These are phyloP conservation scores for Actinopyga echinites DNA, from an alignment of 53 echinoderm and acorn worm genomes.

Conservation along the genomic window DNA sequence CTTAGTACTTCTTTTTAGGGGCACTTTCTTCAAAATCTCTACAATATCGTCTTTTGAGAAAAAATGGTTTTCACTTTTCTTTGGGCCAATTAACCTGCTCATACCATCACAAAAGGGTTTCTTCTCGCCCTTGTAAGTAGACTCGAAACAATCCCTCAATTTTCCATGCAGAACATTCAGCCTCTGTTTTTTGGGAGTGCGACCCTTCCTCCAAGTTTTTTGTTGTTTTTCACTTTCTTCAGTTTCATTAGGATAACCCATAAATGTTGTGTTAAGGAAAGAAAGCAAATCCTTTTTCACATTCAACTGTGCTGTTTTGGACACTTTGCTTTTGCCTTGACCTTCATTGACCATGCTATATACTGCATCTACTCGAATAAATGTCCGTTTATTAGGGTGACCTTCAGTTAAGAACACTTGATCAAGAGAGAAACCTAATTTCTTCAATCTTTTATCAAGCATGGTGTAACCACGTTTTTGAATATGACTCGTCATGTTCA, in stretches of 20 bases:
- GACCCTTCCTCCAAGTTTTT: neutral
- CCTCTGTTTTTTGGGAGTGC: neutral
- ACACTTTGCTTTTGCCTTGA: neutral
- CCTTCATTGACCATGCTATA: no score
- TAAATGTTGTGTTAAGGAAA: no score
- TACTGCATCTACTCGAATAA: neutral
- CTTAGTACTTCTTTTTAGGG: neutral
- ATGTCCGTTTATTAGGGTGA: neutral
- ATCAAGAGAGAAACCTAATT: neutral
- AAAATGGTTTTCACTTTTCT: neutral
- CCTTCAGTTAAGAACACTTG: neutral
- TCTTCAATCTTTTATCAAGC: neutral
- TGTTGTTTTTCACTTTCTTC: no score
- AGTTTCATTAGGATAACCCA: no score
- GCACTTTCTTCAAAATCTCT: neutral
- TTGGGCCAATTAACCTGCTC: neutral
- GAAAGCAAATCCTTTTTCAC: neutral
- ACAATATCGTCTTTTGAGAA: neutral
- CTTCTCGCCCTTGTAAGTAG: neutral
- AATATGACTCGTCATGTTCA: conserved; percentile 3
- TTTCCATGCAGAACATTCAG: neutral
- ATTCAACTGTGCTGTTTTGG: neutral
- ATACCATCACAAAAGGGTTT: neutral
- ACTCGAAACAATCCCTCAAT: neutral
- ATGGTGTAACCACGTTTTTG: neutral